A percentile compares a stretch with the other conserved stretches of the same genome.
phyloP scores from a whole-genome alignment of 2,797 vertebrate genomes.

The Discoglossus pictus region DNA sequence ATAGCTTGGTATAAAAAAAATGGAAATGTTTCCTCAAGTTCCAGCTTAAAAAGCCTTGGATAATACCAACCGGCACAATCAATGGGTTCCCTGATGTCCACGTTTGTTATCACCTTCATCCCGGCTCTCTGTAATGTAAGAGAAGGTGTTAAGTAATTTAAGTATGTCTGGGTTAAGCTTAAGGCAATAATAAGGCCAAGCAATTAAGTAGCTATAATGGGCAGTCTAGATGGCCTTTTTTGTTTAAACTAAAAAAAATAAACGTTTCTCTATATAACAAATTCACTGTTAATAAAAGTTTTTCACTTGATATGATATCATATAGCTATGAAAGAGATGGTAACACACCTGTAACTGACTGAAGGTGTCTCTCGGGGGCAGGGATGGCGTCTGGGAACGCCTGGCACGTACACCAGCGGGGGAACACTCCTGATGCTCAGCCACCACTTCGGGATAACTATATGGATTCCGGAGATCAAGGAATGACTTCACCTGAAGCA shows the following conservation, averaged over 20 bases:
- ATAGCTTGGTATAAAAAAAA: too few relatives aligned
- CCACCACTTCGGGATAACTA: neutral
- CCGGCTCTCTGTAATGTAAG: neutral
- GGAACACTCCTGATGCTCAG: neutral
- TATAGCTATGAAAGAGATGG: neutral
- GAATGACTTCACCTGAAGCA: slow-evolving; percentile 9
- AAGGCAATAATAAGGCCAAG: too few relatives aligned
- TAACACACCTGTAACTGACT: slow-evolving; percentile 9
- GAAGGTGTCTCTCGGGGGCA: neutral
- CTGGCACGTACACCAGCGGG: neutral
- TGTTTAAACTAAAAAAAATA: too few relatives aligned
- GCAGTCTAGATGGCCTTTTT: too few relatives aligned
- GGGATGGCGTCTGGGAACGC: neutral
- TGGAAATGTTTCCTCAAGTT: too few relatives aligned
- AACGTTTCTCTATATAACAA: too few relatives aligned
- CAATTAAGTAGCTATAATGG: too few relatives aligned
- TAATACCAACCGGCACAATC: too few relatives aligned
- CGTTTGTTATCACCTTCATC: neutral
- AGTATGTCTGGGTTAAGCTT: too few relatives aligned
- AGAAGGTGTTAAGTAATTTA: too few relatives aligned
- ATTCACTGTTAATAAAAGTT: neutral
- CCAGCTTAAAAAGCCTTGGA: too few relatives aligned
- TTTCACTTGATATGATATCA: neutral
- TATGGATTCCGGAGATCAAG: neutral
- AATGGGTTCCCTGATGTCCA: neutral